phyloP scores from a whole-genome alignment of 2,797 vertebrate genomes.

The Sebastes dallii region DNA sequence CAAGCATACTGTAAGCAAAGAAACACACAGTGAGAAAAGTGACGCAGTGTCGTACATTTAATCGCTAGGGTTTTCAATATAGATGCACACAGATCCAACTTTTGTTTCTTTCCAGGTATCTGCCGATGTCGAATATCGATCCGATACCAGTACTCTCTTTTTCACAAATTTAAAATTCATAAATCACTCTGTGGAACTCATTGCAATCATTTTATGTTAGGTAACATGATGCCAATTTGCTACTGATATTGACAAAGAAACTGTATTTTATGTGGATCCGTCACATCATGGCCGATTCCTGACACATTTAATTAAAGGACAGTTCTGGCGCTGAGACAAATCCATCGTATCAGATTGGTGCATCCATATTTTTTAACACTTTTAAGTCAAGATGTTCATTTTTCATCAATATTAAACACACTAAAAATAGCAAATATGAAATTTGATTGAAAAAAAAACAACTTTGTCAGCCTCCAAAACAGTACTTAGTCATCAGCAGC shows the following conservation, averaged over 20 bases:
- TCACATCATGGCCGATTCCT: background rate
- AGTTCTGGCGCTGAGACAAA: background rate
- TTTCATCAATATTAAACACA: background rate
- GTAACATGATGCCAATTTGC: background rate
- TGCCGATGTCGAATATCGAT: background rate
- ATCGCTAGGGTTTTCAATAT: background rate
- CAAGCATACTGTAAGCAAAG: conserved; percentile 88
- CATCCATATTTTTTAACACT: background rate
- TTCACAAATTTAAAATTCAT: background rate
- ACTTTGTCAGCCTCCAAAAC: no score
- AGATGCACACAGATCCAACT: background rate
- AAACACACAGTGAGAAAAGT: conserved; percentile 2
- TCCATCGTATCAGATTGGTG: background rate
- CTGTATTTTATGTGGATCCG: background rate
- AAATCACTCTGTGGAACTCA: background rate
- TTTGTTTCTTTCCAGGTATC: background rate
- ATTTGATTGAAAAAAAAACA: background rate
- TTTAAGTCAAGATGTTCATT: background rate
- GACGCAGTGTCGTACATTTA: background rate
- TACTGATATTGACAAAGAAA: background rate
- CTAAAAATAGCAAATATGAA: background rate
- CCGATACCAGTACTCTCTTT: background rate
- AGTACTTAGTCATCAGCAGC: background rate
- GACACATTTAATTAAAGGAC: background rate
- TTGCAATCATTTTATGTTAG: background rate